Base-by-base conservation (phyloP, 2,888 invertebrate genomes). In the Malthinus seriepunctatus region DNA sequence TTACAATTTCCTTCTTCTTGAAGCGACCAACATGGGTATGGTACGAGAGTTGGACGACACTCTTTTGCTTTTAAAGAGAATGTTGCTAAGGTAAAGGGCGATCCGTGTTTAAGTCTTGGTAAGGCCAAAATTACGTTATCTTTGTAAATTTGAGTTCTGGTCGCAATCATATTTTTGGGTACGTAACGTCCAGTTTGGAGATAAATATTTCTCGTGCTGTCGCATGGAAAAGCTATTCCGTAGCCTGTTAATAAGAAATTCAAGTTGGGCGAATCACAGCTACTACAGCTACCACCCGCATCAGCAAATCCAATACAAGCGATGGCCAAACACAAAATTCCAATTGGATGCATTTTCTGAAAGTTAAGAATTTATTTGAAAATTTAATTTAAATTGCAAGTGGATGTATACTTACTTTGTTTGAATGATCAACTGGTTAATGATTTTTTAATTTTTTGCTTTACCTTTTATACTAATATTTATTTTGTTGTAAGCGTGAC, bases 1-100 rank as follows among this genome's bases (percentile, higher is more conserved):
- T 82, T 83, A 71, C 87, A 87, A 76, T 84, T 84, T 38, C 84
- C 86, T 79, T 87, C 87, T 77, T 88, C 89, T 77, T 90, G 88
- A 70, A 85, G 81, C 58, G 82, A 82, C 86, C 88, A 88, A 76
- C 83, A 85, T 53, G 87, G 88, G 80, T 84, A 87, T 11, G 88
- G 87, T 65, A 80, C 79, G 66, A 84, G 80, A 68, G 77, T 76
- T 1, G 84, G 78, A 49, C 81, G 72, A 62, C 83, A 82, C 33
- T 80, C 78, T 51, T 79, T 81, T 54, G 75, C 75, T 65, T 79
- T 82, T 63, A 85, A 72, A n/a, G 79, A 78, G 34, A 86, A 78
- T 63, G 77, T 82, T 12, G 82, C 87, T 38, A 87, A 71, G 1
- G 87, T 86, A 50, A 83, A 82, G 7, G 87, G 86, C 1, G 85